Evolutionary conservation across 2,797 vertebrate species (phyloP).

Genomic region (Neosilurus mollespiculum): DNA sequence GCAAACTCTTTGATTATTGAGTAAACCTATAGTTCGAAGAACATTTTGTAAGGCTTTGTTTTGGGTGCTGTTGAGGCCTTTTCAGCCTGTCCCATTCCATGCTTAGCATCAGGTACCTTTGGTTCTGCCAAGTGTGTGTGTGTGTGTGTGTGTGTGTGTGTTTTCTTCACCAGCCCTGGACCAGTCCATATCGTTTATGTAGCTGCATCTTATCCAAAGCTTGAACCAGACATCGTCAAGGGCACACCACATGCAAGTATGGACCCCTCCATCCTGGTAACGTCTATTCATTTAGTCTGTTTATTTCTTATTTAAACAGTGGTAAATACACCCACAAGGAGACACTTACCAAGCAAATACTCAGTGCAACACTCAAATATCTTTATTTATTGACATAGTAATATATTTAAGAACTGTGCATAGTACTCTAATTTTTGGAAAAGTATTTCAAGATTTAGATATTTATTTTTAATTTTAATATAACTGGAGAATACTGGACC

Average conservation of each 20-base stretch:
- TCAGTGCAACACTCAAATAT: constrained; percentile 58
- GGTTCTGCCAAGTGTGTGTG: constrained; percentile 2
- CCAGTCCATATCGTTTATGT: constrained; percentile 1
- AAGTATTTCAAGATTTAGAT: constrained; percentile 5
- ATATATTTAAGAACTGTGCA: constrained; percentile 48
- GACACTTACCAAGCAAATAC: constrained; percentile 48
- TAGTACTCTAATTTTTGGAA: constrained; percentile 6
- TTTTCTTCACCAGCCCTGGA: neutral
- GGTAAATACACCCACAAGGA: constrained; percentile 25
- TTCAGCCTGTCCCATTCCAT: neutral
- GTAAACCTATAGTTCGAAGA: neutral
- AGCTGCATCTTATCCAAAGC: constrained; percentile 33
- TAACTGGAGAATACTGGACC: constrained; percentile 38
- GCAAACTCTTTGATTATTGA: neutral
- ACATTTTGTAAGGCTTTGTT: constrained; percentile 11
- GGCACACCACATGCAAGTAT: neutral
- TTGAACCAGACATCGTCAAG: neutral
- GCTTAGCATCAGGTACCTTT: neutral
- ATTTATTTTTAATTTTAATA: constrained; percentile 45
- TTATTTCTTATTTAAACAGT: neutral
- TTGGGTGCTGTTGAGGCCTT: constrained; percentile 13
- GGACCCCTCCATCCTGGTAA: neutral
- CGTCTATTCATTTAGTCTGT: constrained; percentile 3
- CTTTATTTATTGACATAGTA: constrained; percentile 54
- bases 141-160: neutral